Base-by-base conservation (phyloP, 2,113 vertebrate species). In the Corythornis cristatus region DNA sequence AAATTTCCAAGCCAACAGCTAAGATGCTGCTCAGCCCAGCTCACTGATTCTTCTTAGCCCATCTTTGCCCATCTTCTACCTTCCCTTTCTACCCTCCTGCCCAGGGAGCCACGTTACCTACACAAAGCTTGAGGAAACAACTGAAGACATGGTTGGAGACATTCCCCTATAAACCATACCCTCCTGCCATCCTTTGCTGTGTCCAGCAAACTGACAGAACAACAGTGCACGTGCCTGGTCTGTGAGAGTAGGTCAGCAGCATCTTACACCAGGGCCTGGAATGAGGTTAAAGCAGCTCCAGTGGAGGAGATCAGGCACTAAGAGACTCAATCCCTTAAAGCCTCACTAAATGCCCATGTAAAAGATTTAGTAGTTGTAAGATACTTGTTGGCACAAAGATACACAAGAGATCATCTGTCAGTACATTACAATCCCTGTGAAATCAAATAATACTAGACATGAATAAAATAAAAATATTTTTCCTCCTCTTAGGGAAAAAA, bases 211-310 rank as follows among this genome's bases (percentile, higher is more conserved):
- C 33, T 5, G 54, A 22, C 10, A 16, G 46, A 74, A 65, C 57
- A 67, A 68, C 45, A 68, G 31, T 2, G 28, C 6, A 0, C 0
- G 6, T 11, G 50, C 45, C 51, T 54, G 60, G 6, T 11, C 37
- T 1, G 11, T 2, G n/a, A 26, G 26, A 64, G 56, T 0, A 60
- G 45, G 45, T 75, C 76, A 57, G 70, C 48, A 88, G 45, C 64
- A 58, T 31, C 58, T 50, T 4, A 46, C n/a, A 25, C 35, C 53
- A 46, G 5, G 40, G 61, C 40, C 14, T 78, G n/a, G 33, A 86
- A 14, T 0, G 53, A 93, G 35, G 48, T 29, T 61, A 82, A n/a
- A 72, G 73, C 60, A 67, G 83, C 66, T 70, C 57, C 62, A 60
- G 70, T 1, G 20, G 43, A 60, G 15, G 43, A 84, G 20, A 9